phyloP scores from a whole-genome alignment of 2,888 invertebrate genomes.

The Eustalomyia histrio region DNA sequence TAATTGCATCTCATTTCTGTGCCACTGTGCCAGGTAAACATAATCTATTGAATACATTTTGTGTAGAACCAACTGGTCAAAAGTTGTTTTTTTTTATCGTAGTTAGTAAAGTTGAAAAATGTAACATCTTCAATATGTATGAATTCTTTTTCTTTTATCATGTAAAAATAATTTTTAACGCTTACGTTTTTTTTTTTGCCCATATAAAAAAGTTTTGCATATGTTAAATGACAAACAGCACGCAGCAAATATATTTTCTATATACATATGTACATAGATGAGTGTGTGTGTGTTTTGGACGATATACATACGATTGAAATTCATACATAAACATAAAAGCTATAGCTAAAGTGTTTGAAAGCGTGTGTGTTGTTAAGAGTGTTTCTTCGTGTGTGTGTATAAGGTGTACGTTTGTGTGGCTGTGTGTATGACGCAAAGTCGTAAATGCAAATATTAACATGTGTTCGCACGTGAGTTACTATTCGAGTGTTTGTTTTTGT shows the following conservation, averaged over 20 bases:
- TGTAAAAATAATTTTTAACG: slow-evolving; percentile 26
- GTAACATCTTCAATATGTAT: not conserved
- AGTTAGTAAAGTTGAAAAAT: not conserved
- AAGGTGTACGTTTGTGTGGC: no score
- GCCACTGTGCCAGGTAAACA: no score
- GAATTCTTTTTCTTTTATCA: slow-evolving; percentile 12
- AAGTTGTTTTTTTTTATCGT: not conserved
- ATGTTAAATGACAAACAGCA: slow-evolving; percentile 40
- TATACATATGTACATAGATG: not conserved
- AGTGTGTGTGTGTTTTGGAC: not conserved
- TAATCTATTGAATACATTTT: not conserved
- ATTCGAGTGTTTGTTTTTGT: slow-evolving; percentile 31
- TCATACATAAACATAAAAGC: slow-evolving; percentile 25
- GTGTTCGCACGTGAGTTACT: slow-evolving; percentile 61
- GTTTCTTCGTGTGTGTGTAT: not conserved
- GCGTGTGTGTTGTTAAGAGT: slow-evolving; percentile 1
- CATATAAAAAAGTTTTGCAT: slow-evolving; percentile 13
- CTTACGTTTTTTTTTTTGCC: not conserved
- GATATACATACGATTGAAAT: slow-evolving; percentile 31
- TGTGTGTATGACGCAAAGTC: slow-evolving; percentile 24
- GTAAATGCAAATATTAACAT: slow-evolving; percentile 59
- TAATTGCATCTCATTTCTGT: no score
- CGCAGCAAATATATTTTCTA: slow-evolving; percentile 17
- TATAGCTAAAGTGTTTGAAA: slow-evolving; percentile 32
- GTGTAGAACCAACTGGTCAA: not conserved